Conservation (phyloP, 2,888 invertebrate genomes). For the Pollenia amentaria region DNA sequence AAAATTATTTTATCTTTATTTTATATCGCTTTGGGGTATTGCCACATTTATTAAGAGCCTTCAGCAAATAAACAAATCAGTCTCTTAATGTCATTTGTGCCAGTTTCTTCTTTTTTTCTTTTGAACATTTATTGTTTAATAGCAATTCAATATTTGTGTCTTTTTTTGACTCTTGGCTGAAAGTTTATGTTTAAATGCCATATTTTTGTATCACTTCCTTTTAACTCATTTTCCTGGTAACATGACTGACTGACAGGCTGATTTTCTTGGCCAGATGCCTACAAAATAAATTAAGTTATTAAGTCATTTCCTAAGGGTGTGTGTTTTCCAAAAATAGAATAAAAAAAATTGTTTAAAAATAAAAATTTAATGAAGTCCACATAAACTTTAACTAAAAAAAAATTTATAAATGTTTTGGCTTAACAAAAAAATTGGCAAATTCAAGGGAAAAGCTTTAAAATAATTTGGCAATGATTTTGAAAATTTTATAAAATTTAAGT, state of each 20-base stretch:
- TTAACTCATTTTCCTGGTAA: slow-evolving; percentile 35
- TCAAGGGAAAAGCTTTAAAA: neutral
- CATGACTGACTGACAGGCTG: slow-evolving; percentile 5
- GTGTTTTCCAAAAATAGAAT: slow-evolving; percentile 33
- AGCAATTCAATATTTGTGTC: slow-evolving; percentile 25
- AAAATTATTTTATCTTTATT: neutral
- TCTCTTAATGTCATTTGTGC: slow-evolving; percentile 40
- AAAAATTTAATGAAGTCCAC: slow-evolving; percentile 3
- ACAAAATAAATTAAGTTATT: slow-evolving; percentile 54
- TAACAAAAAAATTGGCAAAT: neutral
- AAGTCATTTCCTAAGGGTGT: slow-evolving; percentile 63
- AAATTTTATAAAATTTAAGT: neutral
- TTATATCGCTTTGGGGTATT: no score
- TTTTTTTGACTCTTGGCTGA: neutral
- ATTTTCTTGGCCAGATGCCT: slow-evolving; percentile 60
- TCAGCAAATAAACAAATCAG: slow-evolving; percentile 13
- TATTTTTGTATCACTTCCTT: slow-evolving; percentile 59
- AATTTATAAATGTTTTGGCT: slow-evolving; percentile 44
- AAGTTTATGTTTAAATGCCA: slow-evolving; percentile 42
- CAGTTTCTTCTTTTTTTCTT: slow-evolving; percentile 8
- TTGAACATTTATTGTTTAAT: slow-evolving; percentile 21
- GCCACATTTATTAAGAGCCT: neutral
- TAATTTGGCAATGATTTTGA: neutral
- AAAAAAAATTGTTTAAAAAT: neutral
- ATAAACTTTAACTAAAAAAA: slow-evolving; percentile 14